Conservation (phyloP, 1,140 invertebrate genomes). For the Heliconius congener region DNA sequence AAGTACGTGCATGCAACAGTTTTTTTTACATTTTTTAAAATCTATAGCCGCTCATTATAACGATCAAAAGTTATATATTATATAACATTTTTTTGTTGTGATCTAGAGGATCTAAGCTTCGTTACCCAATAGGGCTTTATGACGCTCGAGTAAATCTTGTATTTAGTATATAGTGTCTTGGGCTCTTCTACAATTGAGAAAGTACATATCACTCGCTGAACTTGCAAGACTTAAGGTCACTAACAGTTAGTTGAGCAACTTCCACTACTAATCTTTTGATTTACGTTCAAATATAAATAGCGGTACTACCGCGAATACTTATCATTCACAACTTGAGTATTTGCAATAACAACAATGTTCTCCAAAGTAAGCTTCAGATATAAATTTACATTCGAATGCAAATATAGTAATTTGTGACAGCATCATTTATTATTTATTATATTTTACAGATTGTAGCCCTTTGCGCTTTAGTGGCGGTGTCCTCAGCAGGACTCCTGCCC, state of each 20-base stretch:
- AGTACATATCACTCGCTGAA: too few species aligned
- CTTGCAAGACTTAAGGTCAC: neutral
- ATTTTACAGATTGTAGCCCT: slow-evolving; percentile 51
- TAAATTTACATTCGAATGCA: neutral
- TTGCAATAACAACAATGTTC: slow-evolving; percentile 39
- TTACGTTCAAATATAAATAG: slow-evolving; percentile 40
- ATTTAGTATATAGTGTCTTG: too few species aligned
- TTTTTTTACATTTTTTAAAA: too few species aligned
- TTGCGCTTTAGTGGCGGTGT: slow-evolving; percentile 54
- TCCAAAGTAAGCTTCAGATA: slow-evolving; percentile 39
- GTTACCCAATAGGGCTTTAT: too few species aligned
- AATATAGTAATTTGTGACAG: neutral
- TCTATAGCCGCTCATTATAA: too few species aligned
- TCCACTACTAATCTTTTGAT: slow-evolving; percentile 46
- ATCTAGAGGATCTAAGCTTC: too few species aligned
- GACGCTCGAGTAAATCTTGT: too few species aligned
- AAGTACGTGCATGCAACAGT: too few species aligned
- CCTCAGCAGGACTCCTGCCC: slow-evolving; percentile 53
- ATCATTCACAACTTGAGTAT: slow-evolving; percentile 38
- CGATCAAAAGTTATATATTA: too few species aligned
- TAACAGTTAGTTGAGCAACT: slow-evolving; percentile 49
- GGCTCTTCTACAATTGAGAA: too few species aligned
- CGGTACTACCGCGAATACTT: slow-evolving; percentile 10
- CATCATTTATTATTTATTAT: slow-evolving; percentile 2
- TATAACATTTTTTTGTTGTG: too few species aligned